Evolutionary conservation across 2,113 vertebrate species (phyloP).

Genomic region (Hepsetus odoe): DNA sequence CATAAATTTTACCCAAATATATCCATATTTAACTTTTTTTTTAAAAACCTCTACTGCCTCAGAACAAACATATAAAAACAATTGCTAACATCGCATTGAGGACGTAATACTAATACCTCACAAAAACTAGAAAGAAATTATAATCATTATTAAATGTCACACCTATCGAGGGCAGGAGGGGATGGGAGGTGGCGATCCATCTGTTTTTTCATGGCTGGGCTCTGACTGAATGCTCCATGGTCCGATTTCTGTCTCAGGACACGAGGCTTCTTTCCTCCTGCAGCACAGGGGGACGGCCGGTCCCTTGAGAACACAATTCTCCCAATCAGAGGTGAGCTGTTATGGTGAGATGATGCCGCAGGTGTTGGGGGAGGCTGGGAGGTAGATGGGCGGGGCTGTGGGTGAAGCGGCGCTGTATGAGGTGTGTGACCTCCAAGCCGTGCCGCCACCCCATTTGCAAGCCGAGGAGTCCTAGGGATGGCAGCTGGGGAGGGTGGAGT

Average conservation of each 20-base stretch:
- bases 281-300: constrained; percentile 81
- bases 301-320: constrained; percentile 95
- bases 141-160: neutral
- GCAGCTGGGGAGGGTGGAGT: constrained; percentile 81
- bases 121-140: too few species aligned
- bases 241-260: constrained; percentile 96
- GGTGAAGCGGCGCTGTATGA: constrained; percentile 76
- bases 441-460: constrained; percentile 87
- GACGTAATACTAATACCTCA: too few species aligned
- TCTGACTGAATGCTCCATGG: constrained; percentile 97
- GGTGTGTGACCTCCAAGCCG: constrained; percentile 79
- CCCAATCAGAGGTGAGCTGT: constrained; percentile 86
- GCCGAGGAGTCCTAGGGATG: constrained; percentile 89
- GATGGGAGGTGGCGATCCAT: constrained; percentile 95
- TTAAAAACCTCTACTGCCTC: too few species aligned
- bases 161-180: constrained; percentile 88
- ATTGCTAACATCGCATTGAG: too few species aligned
- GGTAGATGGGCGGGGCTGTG: constrained; percentile 79
- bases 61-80: too few species aligned
- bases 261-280: constrained; percentile 86
- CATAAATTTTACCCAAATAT: too few species aligned
- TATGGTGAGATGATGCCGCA: constrained; percentile 74
- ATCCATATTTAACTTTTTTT: too few species aligned
- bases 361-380: constrained; percentile 76
- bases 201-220: constrained; percentile 97